These are phyloP conservation scores for Jacana jacana DNA, from an alignment of 2,113 vertebrate species.

Conservation along the genomic window DNA sequence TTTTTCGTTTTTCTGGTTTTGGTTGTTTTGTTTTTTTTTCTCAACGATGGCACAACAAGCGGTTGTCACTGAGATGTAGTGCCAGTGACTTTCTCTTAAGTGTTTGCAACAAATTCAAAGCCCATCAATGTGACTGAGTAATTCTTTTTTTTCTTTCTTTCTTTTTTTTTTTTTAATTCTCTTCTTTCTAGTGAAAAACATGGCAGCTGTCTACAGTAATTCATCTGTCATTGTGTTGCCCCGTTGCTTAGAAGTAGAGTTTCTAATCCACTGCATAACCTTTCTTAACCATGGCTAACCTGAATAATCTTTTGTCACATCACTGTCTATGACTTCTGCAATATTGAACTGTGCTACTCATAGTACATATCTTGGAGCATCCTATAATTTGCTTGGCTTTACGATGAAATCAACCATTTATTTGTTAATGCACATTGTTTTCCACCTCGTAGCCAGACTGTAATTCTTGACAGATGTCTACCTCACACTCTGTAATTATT, in stretches of 20 bases:
- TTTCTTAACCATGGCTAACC: background rate
- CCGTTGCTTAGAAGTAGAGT: background rate
- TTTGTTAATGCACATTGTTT: background rate
- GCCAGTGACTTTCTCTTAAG: background rate
- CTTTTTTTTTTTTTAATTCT: too few relatives aligned
- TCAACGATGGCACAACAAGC: background rate
- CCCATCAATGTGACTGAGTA: background rate
- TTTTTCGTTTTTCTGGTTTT: background rate
- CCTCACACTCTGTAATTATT: background rate
- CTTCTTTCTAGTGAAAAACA: background rate
- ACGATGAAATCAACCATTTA: background rate
- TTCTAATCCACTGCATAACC: background rate
- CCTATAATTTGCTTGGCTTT: background rate
- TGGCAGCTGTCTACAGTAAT: background rate
- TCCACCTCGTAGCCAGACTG: background rate
- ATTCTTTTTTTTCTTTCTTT: background rate
- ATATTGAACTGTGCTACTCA: background rate
- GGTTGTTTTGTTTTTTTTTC: background rate
- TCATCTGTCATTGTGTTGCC: background rate
- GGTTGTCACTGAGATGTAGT: background rate
- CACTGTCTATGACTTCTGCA: background rate
- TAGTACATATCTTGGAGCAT: background rate
- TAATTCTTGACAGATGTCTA: background rate
- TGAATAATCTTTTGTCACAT: background rate
- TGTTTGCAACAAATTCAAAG: conserved; percentile 7